phyloP scores from a whole-genome alignment of 2,888 invertebrate species.

The Sphaerophoria rueppellii region DNA sequence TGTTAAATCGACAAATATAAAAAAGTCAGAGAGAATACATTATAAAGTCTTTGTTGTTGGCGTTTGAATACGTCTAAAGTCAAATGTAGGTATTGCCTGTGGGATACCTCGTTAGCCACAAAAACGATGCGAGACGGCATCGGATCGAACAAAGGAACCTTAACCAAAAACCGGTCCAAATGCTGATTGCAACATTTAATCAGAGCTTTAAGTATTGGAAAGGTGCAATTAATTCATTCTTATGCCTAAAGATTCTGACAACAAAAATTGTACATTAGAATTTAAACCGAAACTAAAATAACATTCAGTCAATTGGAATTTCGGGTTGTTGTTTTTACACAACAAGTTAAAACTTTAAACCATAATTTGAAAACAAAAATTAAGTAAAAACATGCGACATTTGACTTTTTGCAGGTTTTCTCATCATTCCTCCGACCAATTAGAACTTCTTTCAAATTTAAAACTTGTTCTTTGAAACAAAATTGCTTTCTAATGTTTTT shows the following conservation, averaged over 20 bases:
- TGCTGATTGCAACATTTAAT: slow-evolving; percentile 27
- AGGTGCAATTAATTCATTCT: slow-evolving; percentile 26
- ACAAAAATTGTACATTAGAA: slow-evolving; percentile 3
- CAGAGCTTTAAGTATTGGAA: slow-evolving; percentile 7
- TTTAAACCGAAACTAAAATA: not conserved
- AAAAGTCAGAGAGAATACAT: slow-evolving; percentile 55
- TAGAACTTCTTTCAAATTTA: no score
- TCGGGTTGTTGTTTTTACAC: no score
- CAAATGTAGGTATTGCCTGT: slow-evolving; percentile 28
- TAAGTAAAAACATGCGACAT: no score
- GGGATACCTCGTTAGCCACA: slow-evolving; percentile 62
- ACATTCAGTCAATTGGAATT: not conserved
- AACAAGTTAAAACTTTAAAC: no score
- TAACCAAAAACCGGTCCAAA: slow-evolving; percentile 34
- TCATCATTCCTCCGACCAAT: no score
- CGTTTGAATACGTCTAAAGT: slow-evolving; percentile 39
- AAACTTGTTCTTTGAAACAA: no score
- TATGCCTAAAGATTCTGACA: slow-evolving; percentile 4
- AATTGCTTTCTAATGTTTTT: no score
- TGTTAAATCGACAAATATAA: slow-evolving; percentile 66
- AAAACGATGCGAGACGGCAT: not conserved
- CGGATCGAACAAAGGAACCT: slow-evolving; percentile 31
- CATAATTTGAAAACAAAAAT: no score
- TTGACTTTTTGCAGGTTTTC: no score
- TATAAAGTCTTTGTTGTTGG: slow-evolving; percentile 31